Evolutionary conservation across 2,888 invertebrate genomes (phyloP), one percentile per base, ranked within the genome.

Genomic region (Molorchus minor): DNA sequence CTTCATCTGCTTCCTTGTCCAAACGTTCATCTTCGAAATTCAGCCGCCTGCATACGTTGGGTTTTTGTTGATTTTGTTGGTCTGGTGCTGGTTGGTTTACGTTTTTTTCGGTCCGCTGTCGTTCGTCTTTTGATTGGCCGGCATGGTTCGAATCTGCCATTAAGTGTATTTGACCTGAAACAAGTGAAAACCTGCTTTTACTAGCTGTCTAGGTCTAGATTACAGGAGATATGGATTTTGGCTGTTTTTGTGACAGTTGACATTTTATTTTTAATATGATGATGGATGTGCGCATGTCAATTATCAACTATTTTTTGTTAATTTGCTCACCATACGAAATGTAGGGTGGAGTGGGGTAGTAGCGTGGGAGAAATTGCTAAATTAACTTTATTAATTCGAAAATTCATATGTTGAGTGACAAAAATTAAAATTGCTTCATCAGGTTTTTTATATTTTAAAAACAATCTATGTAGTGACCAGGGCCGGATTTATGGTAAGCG

Each of bases 131-230:
- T 30, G 44, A 19, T 45, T 13, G 33, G 17, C 7, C 17, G 29
- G 17, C 55, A 41, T 55, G 45, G 13, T 51, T 45, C 10, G 35
- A 17, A 25, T 49, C 35, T 15, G 51, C 61, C 61, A 61, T 61
- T 47, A 49, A 57, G 46, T 30, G 25, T 36, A 33, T 44, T 49
- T 53, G 44, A 61, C 40, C 61, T 61, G 54, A 1, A 54, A 54
- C 16, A 46, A 54, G 44, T 16, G 8, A 21, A 13, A 12, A 7
- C 12, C 16, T 40, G 20, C 17, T 36, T 51, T 1, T 13, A 38
- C n/a, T 8, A 36, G 16, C 16, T n/a, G n/a, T n/a, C n/a, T n/a
- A n/a, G n/a, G n/a, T n/a, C n/a, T n/a, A n/a, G n/a, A n/a, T n/a
- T n/a, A n/a, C n/a, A n/a, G n/a, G n/a, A n/a, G n/a, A n/a, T n/a